Conservation (phyloP, 2,113 vertebrate genomes). For the Tringa solitaria region DNA sequence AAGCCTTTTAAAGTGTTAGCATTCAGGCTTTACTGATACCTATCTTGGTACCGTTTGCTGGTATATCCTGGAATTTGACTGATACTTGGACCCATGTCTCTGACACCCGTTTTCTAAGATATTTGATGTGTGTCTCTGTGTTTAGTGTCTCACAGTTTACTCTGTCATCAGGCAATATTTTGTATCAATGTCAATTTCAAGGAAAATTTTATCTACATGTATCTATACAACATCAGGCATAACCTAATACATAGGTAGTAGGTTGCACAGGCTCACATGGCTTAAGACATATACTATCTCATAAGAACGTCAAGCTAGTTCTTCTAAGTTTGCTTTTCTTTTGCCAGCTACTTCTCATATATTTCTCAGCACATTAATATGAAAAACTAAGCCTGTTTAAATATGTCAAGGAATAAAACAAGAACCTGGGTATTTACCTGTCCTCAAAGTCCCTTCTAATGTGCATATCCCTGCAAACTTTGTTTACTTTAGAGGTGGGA, state of each 20-base stretch:
- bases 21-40: background rate
- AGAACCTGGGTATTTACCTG: background rate
- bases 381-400: background rate
- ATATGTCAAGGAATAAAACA: background rate
- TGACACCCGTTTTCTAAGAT: background rate
- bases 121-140: background rate
- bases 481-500: background rate
- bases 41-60: background rate
- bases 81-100: background rate
- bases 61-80: background rate
- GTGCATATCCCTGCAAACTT: background rate
- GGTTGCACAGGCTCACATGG: background rate
- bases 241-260: background rate
- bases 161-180: background rate
- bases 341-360: background rate
- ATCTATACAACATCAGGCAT: background rate
- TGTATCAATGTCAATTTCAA: background rate
- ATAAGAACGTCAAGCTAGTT: background rate
- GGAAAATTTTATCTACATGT: background rate
- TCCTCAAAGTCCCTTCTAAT: background rate
- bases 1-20: background rate
- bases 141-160: background rate
- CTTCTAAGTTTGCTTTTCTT: background rate
- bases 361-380: background rate
- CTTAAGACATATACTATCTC: background rate